Conservation (phyloP, 2,888 invertebrate species). For the Andricus curvator region DNA sequence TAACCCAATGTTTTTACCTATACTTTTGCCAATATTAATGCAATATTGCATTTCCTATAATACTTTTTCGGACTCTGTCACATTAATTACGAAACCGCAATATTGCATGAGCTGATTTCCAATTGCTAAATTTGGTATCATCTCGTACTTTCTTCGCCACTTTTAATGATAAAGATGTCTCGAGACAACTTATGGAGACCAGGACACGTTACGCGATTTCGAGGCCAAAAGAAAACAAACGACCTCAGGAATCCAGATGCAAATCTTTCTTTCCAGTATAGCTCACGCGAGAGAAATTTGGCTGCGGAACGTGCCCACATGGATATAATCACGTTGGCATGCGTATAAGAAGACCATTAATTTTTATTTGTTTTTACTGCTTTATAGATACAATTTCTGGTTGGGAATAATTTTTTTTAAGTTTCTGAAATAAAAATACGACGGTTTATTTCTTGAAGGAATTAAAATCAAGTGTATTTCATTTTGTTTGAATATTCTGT, state of each 20-base stretch:
- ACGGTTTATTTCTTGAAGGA: background rate
- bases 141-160: slow-evolving; percentile 4
- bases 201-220: slow-evolving; percentile 27
- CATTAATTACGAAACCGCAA: slow-evolving; percentile 4
- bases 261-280: slow-evolving; percentile 29
- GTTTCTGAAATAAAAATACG: background rate
- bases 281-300: slow-evolving; percentile 7
- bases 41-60: background rate
- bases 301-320: background rate
- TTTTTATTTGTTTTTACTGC: slow-evolving; percentile 13
- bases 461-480: background rate
- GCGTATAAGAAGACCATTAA: slow-evolving; percentile 6
- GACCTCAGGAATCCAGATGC: slow-evolving; percentile 27
- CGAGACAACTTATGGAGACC: slow-evolving; percentile 2
- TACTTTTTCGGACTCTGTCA: too few species aligned
- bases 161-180: slow-evolving; percentile 35
- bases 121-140: slow-evolving; percentile 33
- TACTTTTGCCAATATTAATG: too few species aligned
- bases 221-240: slow-evolving; percentile 19
- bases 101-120: slow-evolving; percentile 30
- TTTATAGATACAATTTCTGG: slow-evolving; percentile 8
- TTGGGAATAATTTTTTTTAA: background rate
- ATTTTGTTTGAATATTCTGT: background rate
- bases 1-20: too few species aligned
- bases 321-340: slow-evolving; percentile 10